Evolutionary conservation across 2,113 vertebrate species (phyloP).

Genomic region (Pollachius pollachius): DNA sequence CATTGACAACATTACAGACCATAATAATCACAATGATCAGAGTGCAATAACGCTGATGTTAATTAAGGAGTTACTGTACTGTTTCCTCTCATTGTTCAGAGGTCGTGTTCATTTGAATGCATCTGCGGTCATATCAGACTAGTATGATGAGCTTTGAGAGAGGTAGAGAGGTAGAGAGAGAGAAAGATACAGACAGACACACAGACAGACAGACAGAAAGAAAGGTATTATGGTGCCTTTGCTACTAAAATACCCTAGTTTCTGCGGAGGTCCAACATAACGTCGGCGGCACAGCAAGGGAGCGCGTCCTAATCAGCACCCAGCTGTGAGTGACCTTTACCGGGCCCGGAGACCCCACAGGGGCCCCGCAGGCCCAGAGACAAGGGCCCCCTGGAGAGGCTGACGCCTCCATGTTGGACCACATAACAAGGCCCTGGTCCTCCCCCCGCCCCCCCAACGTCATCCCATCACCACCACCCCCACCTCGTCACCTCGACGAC

Average conservation of each 20-base stretch:
- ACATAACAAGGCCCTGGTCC: conserved; percentile 58
- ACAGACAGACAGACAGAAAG: no score
- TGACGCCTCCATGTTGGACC: conserved; percentile 40
- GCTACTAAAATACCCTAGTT: no score
- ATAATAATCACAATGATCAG: background rate
- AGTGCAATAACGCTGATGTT: background rate
- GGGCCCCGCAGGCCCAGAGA: conserved; percentile 41
- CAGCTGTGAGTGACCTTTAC: conserved; percentile 76
- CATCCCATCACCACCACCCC: conserved; percentile 23
- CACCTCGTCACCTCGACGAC: background rate
- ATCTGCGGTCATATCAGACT: no score
- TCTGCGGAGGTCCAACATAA: conserved; percentile 39
- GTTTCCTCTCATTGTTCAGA: no score
- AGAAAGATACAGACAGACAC: no score
- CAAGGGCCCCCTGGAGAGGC: conserved; percentile 50
- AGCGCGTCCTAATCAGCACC: conserved; percentile 70
- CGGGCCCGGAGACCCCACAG: conserved; percentile 51
- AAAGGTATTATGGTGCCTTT: no score
- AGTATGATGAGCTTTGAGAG: no score
- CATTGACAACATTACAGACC: background rate
- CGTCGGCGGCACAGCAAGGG: conserved; percentile 47
- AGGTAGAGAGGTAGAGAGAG: no score
- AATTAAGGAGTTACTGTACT: no score
- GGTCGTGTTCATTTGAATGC: no score
- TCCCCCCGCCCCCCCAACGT: background rate